Evolutionary conservation across 2,113 vertebrate genomes (phyloP).

Genomic region (Malurus elegans): DNA sequence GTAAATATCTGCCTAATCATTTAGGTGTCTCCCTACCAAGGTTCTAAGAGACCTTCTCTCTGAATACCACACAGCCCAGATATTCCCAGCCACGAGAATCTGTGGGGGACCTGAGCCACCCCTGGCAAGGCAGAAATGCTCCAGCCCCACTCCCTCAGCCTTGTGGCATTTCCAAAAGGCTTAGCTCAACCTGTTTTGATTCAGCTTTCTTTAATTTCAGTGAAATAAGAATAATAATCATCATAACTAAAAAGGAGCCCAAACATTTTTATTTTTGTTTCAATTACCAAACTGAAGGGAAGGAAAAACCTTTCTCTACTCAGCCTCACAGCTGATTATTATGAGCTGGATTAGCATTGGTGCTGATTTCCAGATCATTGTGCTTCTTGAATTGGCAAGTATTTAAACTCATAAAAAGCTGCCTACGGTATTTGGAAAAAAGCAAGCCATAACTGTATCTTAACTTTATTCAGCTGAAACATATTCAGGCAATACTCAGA

Average conservation of each 20-base stretch:
- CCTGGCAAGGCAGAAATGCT: not conserved
- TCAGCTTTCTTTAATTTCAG: not conserved
- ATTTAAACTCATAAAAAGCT: not conserved
- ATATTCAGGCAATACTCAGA: constrained; percentile 4
- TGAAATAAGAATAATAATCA: not conserved
- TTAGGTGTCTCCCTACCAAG: not conserved
- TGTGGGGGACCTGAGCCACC: not conserved
- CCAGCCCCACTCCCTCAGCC: not conserved
- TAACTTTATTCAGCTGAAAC: not conserved
- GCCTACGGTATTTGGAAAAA: not conserved
- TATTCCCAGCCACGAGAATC: not conserved
- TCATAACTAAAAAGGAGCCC: not conserved
- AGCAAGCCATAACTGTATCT: not conserved
- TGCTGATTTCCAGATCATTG: not conserved
- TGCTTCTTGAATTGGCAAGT: not conserved
- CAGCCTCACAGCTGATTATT: not conserved
- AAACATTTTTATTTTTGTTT: not conserved
- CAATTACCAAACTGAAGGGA: not conserved
- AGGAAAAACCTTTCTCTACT: not conserved
- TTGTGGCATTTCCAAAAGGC: not conserved
- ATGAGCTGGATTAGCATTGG: not conserved
- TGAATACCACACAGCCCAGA: not conserved
- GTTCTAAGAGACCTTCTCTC: not conserved
- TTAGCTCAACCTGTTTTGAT: not conserved
- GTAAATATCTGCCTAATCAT: not conserved